Evolutionary conservation across 2,888 invertebrate genomes (phyloP), one percentile per base, ranked within the genome.

Genomic region (Pollenia labialis): DNA sequence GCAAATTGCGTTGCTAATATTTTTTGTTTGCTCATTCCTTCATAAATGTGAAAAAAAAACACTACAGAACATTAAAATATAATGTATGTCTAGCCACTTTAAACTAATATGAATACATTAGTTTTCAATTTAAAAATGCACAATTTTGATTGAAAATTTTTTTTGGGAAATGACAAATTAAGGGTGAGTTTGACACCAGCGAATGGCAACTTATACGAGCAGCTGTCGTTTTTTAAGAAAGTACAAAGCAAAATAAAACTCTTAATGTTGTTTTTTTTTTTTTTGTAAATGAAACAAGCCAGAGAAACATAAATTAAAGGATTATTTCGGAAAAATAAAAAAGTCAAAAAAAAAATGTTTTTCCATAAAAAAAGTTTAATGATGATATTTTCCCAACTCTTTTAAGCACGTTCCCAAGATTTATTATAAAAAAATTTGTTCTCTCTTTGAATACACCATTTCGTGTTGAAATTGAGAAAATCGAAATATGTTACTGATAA

Each of bases 301-400:
- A 54, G 18, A 58, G 14, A 32, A 60, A 32, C 46, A 77, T 42
- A 58, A 48, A 58, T 50, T 14, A 50, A 77, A 77, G 68, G 68
- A 77, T 68, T 68, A 68, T 48, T 14, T 46, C 12, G 14, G n/a
- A 12, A 56, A 58, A 8, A 58, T 32, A 4, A 1, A 16, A 58
- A 48, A 58, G 58, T 68, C 68, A 77, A 46, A 44, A 6, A 46
- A 12, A 32, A 44, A 1, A 9, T 48, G 32, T n/a, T 8, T 32
- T 32, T 32, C 32, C 32, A 32, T 32, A 32, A 32, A 32, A 32
- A 32, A 32, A 6, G 32, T 32, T 32, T 32, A 32, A 32, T 32
- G 32, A 32, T 32, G 32, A 32, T 32, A 32, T 32, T 32, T 62
- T 62, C 2, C 0, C 7, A 62, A n/a, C 40, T 10, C 2, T 10